phyloP scores from a whole-genome alignment of 2,113 vertebrate genomes.

The Arothron firmamentum region DNA sequence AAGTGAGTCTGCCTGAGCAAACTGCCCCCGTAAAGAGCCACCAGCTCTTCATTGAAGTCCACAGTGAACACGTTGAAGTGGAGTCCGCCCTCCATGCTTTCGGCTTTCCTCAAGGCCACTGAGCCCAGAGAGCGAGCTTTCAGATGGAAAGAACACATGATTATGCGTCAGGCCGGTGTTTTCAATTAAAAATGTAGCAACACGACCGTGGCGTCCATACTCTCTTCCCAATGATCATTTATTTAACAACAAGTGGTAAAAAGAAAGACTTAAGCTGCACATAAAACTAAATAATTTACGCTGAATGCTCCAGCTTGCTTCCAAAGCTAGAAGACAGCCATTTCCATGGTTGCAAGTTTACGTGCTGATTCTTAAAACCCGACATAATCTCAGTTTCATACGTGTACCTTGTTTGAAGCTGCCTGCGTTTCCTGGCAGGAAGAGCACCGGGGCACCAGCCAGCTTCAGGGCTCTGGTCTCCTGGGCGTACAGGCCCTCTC shows the following conservation, averaged over 20 bases:
- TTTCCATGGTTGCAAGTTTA: no score
- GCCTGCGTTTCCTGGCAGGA: constrained; percentile 95
- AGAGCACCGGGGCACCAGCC: constrained; percentile 92
- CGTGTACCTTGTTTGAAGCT: constrained; percentile 93
- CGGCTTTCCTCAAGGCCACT: constrained; percentile 91
- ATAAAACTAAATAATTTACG: no score
- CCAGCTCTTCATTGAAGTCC: constrained; percentile 96
- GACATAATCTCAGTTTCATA: not conserved
- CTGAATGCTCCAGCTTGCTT: no score
- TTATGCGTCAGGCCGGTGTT: not conserved
- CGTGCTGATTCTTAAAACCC: no score
- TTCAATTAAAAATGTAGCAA: no score
- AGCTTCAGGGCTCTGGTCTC: constrained; percentile 84
- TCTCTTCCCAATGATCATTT: no score
- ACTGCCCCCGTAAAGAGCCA: constrained; percentile 93
- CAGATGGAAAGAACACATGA: not conserved
- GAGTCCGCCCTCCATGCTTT: constrained; percentile 82
- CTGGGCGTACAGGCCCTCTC: constrained; percentile 88
- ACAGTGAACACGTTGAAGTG: constrained; percentile 96
- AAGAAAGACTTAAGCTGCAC: no score
- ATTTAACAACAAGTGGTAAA: no score
- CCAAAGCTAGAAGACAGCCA: no score
- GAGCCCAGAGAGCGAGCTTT: constrained; percentile 93
- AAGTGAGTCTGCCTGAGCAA: constrained; percentile 88
- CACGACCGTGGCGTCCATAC: no score